Conservation (phyloP, 2,888 invertebrate genomes). For the Eustalomyia histrio region DNA sequence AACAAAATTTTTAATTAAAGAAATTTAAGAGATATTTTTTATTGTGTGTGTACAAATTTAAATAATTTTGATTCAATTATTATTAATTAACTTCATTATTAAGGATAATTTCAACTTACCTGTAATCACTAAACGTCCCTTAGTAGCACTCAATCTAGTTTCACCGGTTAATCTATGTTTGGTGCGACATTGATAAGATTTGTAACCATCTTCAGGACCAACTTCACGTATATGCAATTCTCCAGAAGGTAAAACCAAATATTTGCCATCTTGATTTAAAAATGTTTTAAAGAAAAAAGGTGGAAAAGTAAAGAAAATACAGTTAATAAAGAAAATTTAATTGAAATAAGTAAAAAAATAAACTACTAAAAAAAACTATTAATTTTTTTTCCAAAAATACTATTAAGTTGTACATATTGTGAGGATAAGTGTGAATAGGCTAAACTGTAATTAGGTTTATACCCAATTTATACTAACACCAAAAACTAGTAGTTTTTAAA, state of each 20-base stretch:
- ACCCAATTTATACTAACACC: too few relatives aligned
- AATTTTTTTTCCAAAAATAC: conserved; percentile 50
- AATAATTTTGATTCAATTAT: conserved; percentile 6
- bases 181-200: conserved; percentile 95
- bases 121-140: conserved; percentile 95
- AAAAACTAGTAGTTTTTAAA: too few relatives aligned
- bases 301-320: conserved; percentile 19
- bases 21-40: too few relatives aligned
- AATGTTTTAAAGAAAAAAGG: neutral
- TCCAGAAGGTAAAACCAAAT: conserved; percentile 95
- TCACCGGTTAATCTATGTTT: conserved; percentile 96
- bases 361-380: neutral
- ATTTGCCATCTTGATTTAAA: conserved; percentile 89
- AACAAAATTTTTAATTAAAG: too few relatives aligned
- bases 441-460: too few relatives aligned
- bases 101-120: conserved; percentile 84
- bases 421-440: too few relatives aligned
- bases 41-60: too few relatives aligned
- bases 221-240: conserved; percentile 97
- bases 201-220: conserved; percentile 95
- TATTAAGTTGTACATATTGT: neutral
- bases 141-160: conserved; percentile 94
- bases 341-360: neutral
- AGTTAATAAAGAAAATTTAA: conserved; percentile 21
- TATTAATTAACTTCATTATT: neutral